These are phyloP conservation scores for Dilophus febrilis DNA, from an alignment of 2,888 invertebrate species.

Conservation along the genomic window DNA sequence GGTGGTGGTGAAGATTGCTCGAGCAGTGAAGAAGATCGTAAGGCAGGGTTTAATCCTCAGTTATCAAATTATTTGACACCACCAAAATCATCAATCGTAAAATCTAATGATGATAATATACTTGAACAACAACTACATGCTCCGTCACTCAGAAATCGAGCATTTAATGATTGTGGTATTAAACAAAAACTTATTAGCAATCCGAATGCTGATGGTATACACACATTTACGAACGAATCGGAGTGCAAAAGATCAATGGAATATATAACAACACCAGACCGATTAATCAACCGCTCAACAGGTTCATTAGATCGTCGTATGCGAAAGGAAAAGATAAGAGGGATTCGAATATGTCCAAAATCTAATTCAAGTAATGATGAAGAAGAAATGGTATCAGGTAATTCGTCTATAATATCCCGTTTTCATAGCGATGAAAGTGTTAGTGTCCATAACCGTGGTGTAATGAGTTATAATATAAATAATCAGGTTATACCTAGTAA, in stretches of 20 bases:
- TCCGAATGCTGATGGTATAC: slow-evolving; percentile 28
- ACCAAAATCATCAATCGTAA: background rate
- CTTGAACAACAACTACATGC: too few species aligned
- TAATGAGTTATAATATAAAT: slow-evolving; percentile 13
- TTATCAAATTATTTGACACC: slow-evolving; percentile 22
- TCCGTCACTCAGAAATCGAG: too few species aligned
- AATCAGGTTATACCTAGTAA: slow-evolving; percentile 34
- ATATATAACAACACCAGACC: slow-evolving; percentile 11
- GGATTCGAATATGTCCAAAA: slow-evolving; percentile 1
- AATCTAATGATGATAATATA: slow-evolving; percentile 32
- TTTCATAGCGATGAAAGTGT: slow-evolving; percentile 54
- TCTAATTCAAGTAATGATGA: slow-evolving; percentile 25
- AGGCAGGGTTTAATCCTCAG: slow-evolving; percentile 25
- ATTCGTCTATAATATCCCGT: slow-evolving; percentile 44
- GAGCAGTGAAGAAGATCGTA: slow-evolving; percentile 27
- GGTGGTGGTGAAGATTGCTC: slow-evolving; percentile 20
- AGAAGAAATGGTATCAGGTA: slow-evolving; percentile 38
- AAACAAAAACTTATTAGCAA: slow-evolving; percentile 48
- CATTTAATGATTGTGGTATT: slow-evolving; percentile 34
- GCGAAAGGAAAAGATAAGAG: slow-evolving; percentile 9
- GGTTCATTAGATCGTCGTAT: slow-evolving; percentile 20
- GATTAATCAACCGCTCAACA: slow-evolving; percentile 19
- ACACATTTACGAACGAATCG: too few species aligned
- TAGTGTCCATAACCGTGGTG: slow-evolving; percentile 26
- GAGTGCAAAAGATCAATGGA: slow-evolving; percentile 6